Evolutionary conservation across 2,113 vertebrate genomes (phyloP).

Genomic region (Spea bombifrons): DNA sequence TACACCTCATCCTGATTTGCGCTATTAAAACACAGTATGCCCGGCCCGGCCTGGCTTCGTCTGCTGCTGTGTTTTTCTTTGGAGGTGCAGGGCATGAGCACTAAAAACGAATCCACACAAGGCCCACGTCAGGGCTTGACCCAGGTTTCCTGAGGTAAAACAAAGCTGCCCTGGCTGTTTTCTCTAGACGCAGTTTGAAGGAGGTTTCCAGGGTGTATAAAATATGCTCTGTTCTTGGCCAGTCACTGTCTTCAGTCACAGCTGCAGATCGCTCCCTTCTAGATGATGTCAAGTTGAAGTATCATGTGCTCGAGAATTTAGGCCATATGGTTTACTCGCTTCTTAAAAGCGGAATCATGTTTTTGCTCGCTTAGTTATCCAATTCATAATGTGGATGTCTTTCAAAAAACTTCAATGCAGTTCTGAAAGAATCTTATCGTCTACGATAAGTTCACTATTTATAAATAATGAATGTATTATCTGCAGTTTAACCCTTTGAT

Average conservation of each 20-base stretch:
- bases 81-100: constrained; percentile 13
- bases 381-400: not conserved
- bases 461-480: too few relatives aligned
- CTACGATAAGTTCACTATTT: too few relatives aligned
- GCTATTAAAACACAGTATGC: constrained; percentile 38
- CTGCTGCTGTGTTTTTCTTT: constrained; percentile 40
- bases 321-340: not conserved
- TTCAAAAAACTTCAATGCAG: not conserved
- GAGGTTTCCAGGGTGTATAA: constrained; percentile 5
- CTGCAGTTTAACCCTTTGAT: too few relatives aligned
- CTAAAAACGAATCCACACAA: constrained; percentile 41
- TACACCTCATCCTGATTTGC: constrained; percentile 23
- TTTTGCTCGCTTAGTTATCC: not conserved
- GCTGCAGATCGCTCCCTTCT: not conserved
- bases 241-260: constrained; percentile 26
- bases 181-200: constrained; percentile 19
- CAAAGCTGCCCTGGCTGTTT: constrained; percentile 28
- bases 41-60: constrained; percentile 8
- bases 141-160: constrained; percentile 42
- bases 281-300: not conserved
- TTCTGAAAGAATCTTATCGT: not conserved
- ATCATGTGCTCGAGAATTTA: not conserved
- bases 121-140: constrained; percentile 36
- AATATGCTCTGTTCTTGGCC: constrained; percentile 15
- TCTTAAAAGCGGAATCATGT: not conserved